phyloP scores from a whole-genome alignment of 2,888 invertebrate genomes.

The Epinotia bilunana region DNA sequence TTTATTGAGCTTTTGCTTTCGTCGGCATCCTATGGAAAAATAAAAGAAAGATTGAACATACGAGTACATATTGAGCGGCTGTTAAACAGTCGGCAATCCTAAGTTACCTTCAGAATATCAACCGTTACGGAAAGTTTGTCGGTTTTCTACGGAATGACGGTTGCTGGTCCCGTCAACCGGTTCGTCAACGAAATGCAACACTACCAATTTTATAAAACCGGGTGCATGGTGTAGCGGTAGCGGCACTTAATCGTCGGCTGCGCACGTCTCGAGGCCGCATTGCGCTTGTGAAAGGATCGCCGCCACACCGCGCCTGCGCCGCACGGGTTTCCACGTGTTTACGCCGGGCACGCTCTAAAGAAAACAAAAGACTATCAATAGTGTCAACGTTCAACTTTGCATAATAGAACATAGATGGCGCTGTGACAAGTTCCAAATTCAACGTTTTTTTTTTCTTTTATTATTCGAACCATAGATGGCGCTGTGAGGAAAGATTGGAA shows the following conservation, averaged over 20 bases:
- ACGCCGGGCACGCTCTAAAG: neutral
- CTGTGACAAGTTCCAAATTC: neutral
- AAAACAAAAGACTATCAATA: neutral
- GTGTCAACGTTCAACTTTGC: neutral
- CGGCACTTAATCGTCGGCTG: neutral
- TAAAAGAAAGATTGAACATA: too few relatives aligned
- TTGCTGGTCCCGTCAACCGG: neutral
- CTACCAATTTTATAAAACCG: constrained; percentile 6
- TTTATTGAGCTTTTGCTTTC: too few relatives aligned
- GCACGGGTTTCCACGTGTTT: constrained; percentile 23
- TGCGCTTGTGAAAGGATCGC: constrained; percentile 43
- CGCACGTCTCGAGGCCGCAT: constrained; percentile 6
- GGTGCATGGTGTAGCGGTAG: neutral
- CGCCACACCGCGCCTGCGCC: constrained; percentile 20
- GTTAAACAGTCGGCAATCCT: too few relatives aligned
- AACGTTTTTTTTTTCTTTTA: neutral
- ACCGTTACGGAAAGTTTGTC: too few relatives aligned
- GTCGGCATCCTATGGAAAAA: too few relatives aligned
- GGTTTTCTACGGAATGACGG: too few relatives aligned
- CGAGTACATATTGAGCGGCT: too few relatives aligned
- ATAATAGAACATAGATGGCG: neutral
- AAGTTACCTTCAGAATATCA: too few relatives aligned
- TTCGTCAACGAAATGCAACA: neutral
- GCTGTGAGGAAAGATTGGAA: neutral
- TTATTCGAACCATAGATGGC: neutral